Evolutionary conservation across 30 jellyfish, hydroid and myxozoan genomes (phyloP), one percentile per base, ranked within the genome.

Genomic region (Clytia hemisphaerica): DNA sequence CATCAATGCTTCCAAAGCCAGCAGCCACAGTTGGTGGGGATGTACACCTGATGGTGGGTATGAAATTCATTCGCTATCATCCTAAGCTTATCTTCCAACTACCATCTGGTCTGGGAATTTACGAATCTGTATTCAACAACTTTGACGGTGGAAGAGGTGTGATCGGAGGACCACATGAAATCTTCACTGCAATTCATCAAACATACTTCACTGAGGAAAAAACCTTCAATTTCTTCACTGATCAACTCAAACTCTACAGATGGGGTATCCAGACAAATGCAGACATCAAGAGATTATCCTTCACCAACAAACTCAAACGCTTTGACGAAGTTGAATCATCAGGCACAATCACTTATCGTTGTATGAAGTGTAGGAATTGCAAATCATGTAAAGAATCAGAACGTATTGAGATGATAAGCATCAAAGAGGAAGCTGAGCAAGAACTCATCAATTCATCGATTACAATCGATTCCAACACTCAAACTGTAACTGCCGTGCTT

Each of bases 131-230:
- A 4, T 57, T 57, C 30, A 25, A 21, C 19, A 57, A 31, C 6
- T 9, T 0, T 6, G 42, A 57, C 30, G 70, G 82, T 26, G 55
- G 31, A 5, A 12, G 58, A n/a, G 72, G 82, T 5, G 62, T 69
- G 12, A 31, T 69, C 55, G 82, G 76, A n/a, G 82, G 82, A 3
- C 77, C 74, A 14, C 82, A 45, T 34, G 19, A 22, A 4, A 34
- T 69, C 50, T 58, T 58, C 29, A 24, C 72, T 14, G 37, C 21
- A n/a, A n/a, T n/a, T n/a, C n/a, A n/a, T n/a, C n/a, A n/a, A n/a
- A n/a, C n/a, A n/a, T n/a, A n/a, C 14, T 49, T 14, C 51, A 26
- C n/a, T n/a, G n/a, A n/a, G n/a, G n/a, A n/a, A n/a, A n/a, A 14
- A 24, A 2, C 19, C 19, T 21, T 19, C 9, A 4, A 30, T 0